Evolutionary conservation across 2,797 vertebrate species (phyloP), one percentile per base, ranked within the genome.

Genomic region (Tragopan temminckii): DNA sequence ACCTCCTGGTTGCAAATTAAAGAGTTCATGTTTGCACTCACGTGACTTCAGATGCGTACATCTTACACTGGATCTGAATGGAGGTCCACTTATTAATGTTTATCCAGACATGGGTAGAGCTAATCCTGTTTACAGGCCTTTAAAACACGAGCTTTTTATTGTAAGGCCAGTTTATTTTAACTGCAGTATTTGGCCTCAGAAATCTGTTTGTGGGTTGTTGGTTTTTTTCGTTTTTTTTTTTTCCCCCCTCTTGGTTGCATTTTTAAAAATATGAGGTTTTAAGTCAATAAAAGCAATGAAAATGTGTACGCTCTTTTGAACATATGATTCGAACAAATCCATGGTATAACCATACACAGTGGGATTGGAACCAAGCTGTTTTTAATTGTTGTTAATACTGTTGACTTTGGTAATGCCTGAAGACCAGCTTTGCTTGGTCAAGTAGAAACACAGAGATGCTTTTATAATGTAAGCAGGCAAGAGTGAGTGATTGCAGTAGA

Each of bases 111-210:
- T 29, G n/a, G 40, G 61, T 71, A 75, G 48, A 62, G 64, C 53
- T 84, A 85, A 91, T 86, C 85, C 91, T 70, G 8, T 94, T 80
- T 84, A 35, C 48, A 71, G 74, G n/a, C 48, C 71, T 93, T 90
- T 71, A 80, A 91, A 94, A 89, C 84, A 53, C 48, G 61, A 90
- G 24, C 52, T 64, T 89, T 74, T 88, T 85, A n/a, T 87, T 95
- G 91, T 74, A 88, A 84, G 29, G 36, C 68, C 77, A 43, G 43
- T 58, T 91, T 94, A 61, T 52, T 80, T 74, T 55, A 43, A 57
- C 69, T 71, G 35, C 38, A 33, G 15, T 58, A 75, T 93, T 90
- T 90, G 80, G 62, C 88, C 59, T 71, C 48, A 90, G 64, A 81
- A 93, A 55, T 36, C 35, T n/a, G 64, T 85, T 92, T 88, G 43